A percentile compares a stretch with the other conserved stretches of the same genome.
Evolutionary conservation across 2,888 invertebrate genomes (phyloP).

Genomic region (Ypsolopha sequella): DNA sequence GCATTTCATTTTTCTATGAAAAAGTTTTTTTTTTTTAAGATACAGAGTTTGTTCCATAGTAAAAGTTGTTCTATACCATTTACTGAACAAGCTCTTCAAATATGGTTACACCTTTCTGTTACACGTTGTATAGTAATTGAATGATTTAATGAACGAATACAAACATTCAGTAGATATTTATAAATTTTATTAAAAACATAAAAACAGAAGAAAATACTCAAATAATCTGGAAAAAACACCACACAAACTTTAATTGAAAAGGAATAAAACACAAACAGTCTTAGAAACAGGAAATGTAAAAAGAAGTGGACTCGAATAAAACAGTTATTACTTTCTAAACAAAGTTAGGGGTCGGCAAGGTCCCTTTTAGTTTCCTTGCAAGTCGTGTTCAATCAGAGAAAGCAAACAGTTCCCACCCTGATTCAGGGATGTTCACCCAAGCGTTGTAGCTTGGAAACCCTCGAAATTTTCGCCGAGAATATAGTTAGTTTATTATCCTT

Average conservation of each 20-base stretch:
- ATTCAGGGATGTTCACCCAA: constrained; percentile 3
- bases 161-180: too few relatives aligned
- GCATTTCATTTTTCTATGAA: too few relatives aligned
- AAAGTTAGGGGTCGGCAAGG: constrained; percentile 19
- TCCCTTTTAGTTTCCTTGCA: constrained; percentile 34
- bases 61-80: too few relatives aligned
- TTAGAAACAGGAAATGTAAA: constrained; percentile 1
- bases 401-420: constrained; percentile 33
- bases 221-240: background rate
- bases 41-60: too few relatives aligned
- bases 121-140: too few relatives aligned
- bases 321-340: constrained; percentile 42
- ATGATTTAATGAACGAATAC: too few relatives aligned
- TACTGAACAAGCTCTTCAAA: too few relatives aligned
- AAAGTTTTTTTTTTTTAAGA: too few relatives aligned
- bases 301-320: constrained; percentile 25
- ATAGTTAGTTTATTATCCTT: background rate
- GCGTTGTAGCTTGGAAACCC: constrained; percentile 2
- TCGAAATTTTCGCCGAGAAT: background rate
- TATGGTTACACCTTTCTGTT: too few relatives aligned
- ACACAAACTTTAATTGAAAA: constrained; percentile 27
- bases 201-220: too few relatives aligned
- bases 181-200: too few relatives aligned
- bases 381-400: constrained; percentile 52
- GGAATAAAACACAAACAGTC: constrained; percentile 24